A percentile compares a stretch with the other conserved stretches of the same genome.
phyloP scores from a whole-genome alignment of 2,888 invertebrate species.

The Heliconius aoede region DNA sequence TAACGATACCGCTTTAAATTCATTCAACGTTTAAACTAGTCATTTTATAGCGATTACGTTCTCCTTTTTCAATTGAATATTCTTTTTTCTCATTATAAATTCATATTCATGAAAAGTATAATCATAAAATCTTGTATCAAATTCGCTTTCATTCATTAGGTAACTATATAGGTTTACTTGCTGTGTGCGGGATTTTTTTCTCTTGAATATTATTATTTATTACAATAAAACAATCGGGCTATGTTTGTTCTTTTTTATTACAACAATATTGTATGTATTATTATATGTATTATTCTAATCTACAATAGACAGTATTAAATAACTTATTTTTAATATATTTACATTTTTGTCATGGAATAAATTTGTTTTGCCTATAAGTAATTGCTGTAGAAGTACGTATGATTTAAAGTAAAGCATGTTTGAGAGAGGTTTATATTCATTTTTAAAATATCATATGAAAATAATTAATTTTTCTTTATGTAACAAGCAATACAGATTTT shows the following conservation, averaged over 20 bases:
- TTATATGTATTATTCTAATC: conserved; percentile 1
- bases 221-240: conserved; percentile 1
- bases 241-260: conserved; percentile 5
- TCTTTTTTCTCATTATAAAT: neutral
- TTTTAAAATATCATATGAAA: neutral
- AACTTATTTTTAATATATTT: conserved; percentile 22
- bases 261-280: too few relatives aligned
- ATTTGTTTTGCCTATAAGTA: neutral
- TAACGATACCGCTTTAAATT: neutral
- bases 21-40: neutral
- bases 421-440: neutral
- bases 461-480: neutral
- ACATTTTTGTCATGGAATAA: conserved; percentile 15
- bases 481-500: neutral
- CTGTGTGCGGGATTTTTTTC: too few relatives aligned
- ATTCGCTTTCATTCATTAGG: neutral
- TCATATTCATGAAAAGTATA: neutral
- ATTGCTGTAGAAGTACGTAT: too few relatives aligned
- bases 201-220: too few relatives aligned
- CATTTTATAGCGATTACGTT: conserved; percentile 1
- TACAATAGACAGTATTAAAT: conserved; percentile 18
- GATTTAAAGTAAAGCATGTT: too few relatives aligned
- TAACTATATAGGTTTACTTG: neutral
- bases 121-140: neutral
- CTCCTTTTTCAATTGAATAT: neutral